Conservation (phyloP, 1,140 invertebrate species). For the Potamilus streckersoni region DNA sequence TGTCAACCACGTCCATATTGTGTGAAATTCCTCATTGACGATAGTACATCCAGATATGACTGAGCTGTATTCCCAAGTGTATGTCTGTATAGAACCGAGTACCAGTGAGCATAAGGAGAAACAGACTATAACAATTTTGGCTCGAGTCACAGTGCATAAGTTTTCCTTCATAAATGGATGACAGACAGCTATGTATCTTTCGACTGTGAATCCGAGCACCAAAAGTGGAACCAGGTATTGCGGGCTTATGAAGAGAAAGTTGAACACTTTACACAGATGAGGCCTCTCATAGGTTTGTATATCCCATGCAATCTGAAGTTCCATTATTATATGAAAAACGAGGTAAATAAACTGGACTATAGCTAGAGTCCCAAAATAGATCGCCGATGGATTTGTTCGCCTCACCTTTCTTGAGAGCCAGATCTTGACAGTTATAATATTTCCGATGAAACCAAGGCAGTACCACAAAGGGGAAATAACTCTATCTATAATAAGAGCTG, state of each 20-base stretch:
- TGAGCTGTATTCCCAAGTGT: slow-evolving; percentile 32
- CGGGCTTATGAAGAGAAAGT: slow-evolving; percentile 50
- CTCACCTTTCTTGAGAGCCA: slow-evolving; percentile 59
- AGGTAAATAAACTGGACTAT: slow-evolving; percentile 61
- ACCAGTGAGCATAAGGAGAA: slow-evolving; percentile 38
- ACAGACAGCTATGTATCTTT: slow-evolving; percentile 95
- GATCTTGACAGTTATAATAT: slow-evolving; percentile 57
- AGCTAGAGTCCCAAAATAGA: slow-evolving; percentile 62
- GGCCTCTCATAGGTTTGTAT: slow-evolving; percentile 40
- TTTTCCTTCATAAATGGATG: slow-evolving; percentile 79
- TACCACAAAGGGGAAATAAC: slow-evolving; percentile 61
- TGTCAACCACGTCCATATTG: slow-evolving; percentile 60
- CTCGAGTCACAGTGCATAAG: slow-evolving; percentile 51
- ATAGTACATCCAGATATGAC: slow-evolving; percentile 12
- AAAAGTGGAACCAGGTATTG: slow-evolving; percentile 63
- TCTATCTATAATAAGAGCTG: slow-evolving; percentile 42
- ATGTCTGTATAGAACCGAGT: slow-evolving; percentile 48
- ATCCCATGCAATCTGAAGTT: slow-evolving; percentile 54
- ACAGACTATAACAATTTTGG: slow-evolving; percentile 39
- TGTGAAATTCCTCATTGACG: slow-evolving; percentile 36
- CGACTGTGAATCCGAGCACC: slow-evolving; percentile 85
- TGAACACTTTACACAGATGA: slow-evolving; percentile 51
- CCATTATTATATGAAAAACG: slow-evolving; percentile 53
- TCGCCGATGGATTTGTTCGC: slow-evolving; percentile 61
- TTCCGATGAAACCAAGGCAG: slow-evolving; percentile 61